These are phyloP conservation scores for Podilymbus podiceps DNA, from an alignment of 2,113 vertebrate genomes.

Conservation along the genomic window DNA sequence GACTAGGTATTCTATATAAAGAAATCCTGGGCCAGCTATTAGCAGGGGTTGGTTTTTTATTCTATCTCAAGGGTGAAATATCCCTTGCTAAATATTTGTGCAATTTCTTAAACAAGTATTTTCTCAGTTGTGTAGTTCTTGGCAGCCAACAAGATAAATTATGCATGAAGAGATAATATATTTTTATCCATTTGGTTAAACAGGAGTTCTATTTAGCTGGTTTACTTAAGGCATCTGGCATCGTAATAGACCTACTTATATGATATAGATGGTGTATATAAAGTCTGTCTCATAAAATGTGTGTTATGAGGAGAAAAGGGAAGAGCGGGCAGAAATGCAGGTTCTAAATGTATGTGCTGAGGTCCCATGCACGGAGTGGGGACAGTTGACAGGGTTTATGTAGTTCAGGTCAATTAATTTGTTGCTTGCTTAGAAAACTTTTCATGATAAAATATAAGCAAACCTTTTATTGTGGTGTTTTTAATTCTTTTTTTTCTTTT, in stretches of 20 bases:
- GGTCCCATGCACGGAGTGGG: not conserved
- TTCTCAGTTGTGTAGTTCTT: not conserved
- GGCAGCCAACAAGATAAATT: not conserved
- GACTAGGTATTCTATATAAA: not conserved
- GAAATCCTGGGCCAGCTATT: not conserved
- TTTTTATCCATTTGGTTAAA: not conserved
- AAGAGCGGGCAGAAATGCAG: not conserved
- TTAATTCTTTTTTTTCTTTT: not conserved
- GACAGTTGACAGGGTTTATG: not conserved
- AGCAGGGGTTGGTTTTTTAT: not conserved
- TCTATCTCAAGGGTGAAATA: not conserved
- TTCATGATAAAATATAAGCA: not conserved
- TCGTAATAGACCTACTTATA: not conserved
- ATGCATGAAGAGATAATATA: not conserved
- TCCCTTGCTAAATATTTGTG: not conserved
- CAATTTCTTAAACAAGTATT: not conserved
- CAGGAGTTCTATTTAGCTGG: not conserved
- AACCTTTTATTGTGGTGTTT: not conserved
- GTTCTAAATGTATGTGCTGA: not conserved
- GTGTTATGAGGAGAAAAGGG: not conserved
- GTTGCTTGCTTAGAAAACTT: not conserved
- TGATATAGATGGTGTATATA: rapidly evolving
- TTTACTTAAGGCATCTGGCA: not conserved
- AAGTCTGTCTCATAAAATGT: not conserved
- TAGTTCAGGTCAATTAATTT: not conserved